Evolutionary conservation across 2,888 invertebrate species (phyloP), one percentile per base, ranked within the genome.

Genomic region (Pseudococcus longispinus): DNA sequence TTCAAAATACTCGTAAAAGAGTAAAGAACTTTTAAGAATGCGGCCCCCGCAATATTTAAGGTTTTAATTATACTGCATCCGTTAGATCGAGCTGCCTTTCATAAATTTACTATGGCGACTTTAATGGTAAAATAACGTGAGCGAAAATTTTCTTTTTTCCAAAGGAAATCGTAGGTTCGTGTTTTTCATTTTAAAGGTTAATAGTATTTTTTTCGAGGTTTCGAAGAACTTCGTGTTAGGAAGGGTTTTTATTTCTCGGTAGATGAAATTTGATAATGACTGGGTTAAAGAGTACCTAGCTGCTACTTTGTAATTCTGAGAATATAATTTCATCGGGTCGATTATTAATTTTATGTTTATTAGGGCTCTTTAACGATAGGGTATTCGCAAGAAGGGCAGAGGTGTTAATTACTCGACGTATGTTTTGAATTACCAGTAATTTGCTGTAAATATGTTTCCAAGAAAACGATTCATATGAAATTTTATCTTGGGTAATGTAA

Each of bases 21-120:
- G 77, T 80, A 42, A 80, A 80, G 77, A 80, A 80, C 77, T 80
- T 80, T 42, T 11, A 80, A 80, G 77, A 80, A 80, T 80, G 77
- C 15, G 32, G 77, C 70, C 70, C 70, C 20, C 70, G 70, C 9
- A 18, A 70, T 18, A 26, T 60, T 37, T 5, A 65, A 26, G 20
- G 15, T 11, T 70, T 70, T 29, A 32, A 70, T 70, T 26, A 70
- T 60, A n/a, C n/a, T n/a, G 11, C 32, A 18, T 1, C 18, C 70
- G 70, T 15, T 3, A 18, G 5, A 70, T 70, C 13, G 18, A 4
- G 37, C 5, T 37, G 37, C 37, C 8, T 18, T 55, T 60, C 13
- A 8, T 8, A 18, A 70, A 70, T 29, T 70, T 4, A 8, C 18
- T 2, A 55, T 37, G 37, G 37, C 4, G 5, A 37, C 3, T 20